Percentiles rank a stretch among this genome's conserved stretches.
phyloP scores from a whole-genome alignment of 2,888 invertebrate genomes.

The Caenorhabditis sulstoni region DNA sequence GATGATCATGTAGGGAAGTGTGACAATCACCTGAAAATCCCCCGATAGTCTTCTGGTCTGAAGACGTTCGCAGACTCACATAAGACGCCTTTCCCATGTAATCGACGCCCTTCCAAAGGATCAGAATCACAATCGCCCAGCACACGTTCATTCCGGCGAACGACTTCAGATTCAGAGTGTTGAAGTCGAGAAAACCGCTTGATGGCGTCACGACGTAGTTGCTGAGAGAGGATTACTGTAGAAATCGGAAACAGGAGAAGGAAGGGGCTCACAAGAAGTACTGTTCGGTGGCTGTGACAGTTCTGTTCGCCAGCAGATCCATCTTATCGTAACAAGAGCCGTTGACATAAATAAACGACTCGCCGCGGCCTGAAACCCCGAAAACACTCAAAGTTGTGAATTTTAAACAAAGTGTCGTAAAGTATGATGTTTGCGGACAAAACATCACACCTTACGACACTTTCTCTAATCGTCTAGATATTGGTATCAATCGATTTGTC shows the following conservation, averaged over 20 bases:
- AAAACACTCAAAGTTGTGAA: neutral
- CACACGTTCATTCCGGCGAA: slow-evolving; percentile 53
- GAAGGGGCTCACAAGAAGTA: slow-evolving; percentile 67
- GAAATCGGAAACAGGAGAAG: too few relatives aligned
- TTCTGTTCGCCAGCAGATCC: slow-evolving; percentile 23
- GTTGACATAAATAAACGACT: slow-evolving; percentile 44
- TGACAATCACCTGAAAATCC: too few relatives aligned
- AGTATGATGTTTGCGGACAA: too few relatives aligned
- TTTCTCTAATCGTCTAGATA: too few relatives aligned
- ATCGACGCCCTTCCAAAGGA: slow-evolving; percentile 75
- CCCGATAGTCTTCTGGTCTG: too few relatives aligned
- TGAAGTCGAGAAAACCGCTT: slow-evolving; percentile 64
- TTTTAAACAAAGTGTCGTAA: too few relatives aligned
- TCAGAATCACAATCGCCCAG: slow-evolving; percentile 70
- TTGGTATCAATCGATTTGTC: neutral
- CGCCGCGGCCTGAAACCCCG: slow-evolving; percentile 1
- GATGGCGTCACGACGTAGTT: slow-evolving; percentile 69
- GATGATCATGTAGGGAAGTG: slow-evolving; percentile 76
- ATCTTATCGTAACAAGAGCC: slow-evolving; percentile 41
- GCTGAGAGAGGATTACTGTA: slow-evolving; percentile 52
- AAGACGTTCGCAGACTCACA: too few relatives aligned
- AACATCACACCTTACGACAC: too few relatives aligned
- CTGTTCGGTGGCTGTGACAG: slow-evolving; percentile 69
- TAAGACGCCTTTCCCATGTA: slow-evolving; percentile 67
- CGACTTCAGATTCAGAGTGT: slow-evolving; percentile 66